Conservation (phyloP, 2,113 vertebrate species). For the Chloropsis hardwickii region DNA sequence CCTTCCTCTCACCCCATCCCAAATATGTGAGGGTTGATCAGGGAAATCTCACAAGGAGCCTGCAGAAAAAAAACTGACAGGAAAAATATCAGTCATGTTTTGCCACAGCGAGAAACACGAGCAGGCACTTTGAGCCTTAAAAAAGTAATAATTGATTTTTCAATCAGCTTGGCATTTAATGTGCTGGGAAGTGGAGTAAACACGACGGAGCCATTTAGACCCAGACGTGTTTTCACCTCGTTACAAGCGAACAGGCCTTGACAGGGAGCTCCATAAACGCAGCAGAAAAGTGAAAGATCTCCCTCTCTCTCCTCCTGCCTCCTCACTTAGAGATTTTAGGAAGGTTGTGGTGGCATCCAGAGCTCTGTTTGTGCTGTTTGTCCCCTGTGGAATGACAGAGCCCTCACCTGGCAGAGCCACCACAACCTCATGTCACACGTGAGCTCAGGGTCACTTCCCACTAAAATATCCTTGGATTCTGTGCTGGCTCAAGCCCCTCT, state of each 20-base stretch:
- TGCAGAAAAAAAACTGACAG: neutral
- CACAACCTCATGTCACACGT: fast-evolving
- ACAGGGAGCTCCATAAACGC: neutral
- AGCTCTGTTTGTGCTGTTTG: neutral
- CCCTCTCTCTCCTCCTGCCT: neutral
- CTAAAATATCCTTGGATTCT: neutral
- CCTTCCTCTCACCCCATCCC: neutral
- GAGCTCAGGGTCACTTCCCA: neutral
- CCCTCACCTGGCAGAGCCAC: neutral
- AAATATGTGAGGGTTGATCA: neutral
- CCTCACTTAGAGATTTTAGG: fast-evolving
- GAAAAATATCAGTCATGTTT: neutral
- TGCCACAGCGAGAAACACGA: neutral
- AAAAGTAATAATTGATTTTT: constrained; percentile 49
- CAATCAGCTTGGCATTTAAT: constrained; percentile 30
- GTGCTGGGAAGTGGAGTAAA: constrained; percentile 7
- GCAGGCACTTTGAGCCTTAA: neutral
- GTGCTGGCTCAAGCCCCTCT: fast-evolving
- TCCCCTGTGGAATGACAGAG: neutral
- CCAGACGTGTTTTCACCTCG: neutral
- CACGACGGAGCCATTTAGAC: neutral
- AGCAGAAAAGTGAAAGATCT: neutral
- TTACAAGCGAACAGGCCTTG: neutral
- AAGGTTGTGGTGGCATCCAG: neutral
- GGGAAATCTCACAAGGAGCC: neutral